These are phyloP conservation scores for Onychostruthus taczanowskii DNA, from an alignment of 2,113 vertebrate genomes.

Conservation along the genomic window DNA sequence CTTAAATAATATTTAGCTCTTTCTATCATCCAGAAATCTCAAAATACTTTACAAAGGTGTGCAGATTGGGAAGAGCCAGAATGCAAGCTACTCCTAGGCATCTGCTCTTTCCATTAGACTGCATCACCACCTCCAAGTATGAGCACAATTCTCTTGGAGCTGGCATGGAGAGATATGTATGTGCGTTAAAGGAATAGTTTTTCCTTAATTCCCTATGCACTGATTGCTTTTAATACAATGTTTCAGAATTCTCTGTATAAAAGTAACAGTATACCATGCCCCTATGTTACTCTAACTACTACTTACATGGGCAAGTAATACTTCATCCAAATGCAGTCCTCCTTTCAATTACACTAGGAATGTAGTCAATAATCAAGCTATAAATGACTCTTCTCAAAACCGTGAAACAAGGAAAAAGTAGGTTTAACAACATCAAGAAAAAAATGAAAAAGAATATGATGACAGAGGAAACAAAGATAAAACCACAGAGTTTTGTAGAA, in stretches of 20 bases:
- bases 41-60: neutral
- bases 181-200: neutral
- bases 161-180: neutral
- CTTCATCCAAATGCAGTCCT: neutral
- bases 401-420: neutral
- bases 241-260: neutral
- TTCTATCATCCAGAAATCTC: neutral
- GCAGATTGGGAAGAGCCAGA: neutral
- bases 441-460: neutral
- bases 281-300: neutral
- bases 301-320: neutral
- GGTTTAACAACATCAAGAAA: neutral
- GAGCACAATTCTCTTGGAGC: neutral
- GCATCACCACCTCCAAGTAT: neutral
- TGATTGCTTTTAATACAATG: neutral
- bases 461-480: constrained; percentile 40
- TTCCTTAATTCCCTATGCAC: neutral
- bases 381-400: neutral
- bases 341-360: neutral
- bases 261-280: neutral
- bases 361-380: neutral
- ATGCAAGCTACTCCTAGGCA: neutral
- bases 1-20: neutral
- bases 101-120: neutral
- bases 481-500: constrained; percentile 58